Evolutionary conservation across 2,113 vertebrate genomes (phyloP).

Genomic region (Camelus bactrianus): DNA sequence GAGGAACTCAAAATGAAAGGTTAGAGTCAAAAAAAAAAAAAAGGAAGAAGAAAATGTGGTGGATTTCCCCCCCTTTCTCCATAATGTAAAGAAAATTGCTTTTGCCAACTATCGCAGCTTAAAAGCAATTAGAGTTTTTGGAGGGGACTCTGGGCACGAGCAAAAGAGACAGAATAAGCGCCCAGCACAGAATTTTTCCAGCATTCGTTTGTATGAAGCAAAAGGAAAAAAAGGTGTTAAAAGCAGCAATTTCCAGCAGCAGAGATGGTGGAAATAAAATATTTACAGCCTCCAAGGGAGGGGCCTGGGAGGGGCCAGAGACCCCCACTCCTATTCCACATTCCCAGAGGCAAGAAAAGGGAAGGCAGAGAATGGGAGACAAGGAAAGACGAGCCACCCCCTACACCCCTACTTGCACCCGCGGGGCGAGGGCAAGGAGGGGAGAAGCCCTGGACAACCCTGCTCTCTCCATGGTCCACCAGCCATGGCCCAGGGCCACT

Average conservation of each 20-base stretch:
- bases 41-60: slow-evolving; percentile 45
- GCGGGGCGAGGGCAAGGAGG: background rate
- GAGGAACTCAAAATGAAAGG: slow-evolving; percentile 7
- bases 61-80: slow-evolving; percentile 37
- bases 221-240: slow-evolving; percentile 51
- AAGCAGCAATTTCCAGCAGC: slow-evolving; percentile 70
- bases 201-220: slow-evolving; percentile 43
- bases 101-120: slow-evolving; percentile 84
- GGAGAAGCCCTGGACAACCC: background rate
- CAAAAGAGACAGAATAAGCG: slow-evolving; percentile 62
- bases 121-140: slow-evolving; percentile 85
- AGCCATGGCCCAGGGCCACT: background rate
- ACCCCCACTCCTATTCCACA: background rate
- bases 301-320: background rate
- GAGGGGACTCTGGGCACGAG: slow-evolving; percentile 80
- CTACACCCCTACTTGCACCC: fast-evolving
- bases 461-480: background rate
- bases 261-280: slow-evolving; percentile 73
- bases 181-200: slow-evolving; percentile 46
- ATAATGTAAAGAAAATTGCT: slow-evolving; percentile 86
- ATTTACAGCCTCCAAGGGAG: slow-evolving; percentile 71
- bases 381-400: background rate
- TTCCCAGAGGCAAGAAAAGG: background rate
- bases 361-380: background rate
- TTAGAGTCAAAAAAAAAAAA: slow-evolving; percentile 61